Percentiles rank a stretch among this genome's conserved stretches.
These are phyloP conservation scores for Rattus rattus DNA, from an alignment of 2,113 vertebrate genomes.

Conservation along the genomic window DNA sequence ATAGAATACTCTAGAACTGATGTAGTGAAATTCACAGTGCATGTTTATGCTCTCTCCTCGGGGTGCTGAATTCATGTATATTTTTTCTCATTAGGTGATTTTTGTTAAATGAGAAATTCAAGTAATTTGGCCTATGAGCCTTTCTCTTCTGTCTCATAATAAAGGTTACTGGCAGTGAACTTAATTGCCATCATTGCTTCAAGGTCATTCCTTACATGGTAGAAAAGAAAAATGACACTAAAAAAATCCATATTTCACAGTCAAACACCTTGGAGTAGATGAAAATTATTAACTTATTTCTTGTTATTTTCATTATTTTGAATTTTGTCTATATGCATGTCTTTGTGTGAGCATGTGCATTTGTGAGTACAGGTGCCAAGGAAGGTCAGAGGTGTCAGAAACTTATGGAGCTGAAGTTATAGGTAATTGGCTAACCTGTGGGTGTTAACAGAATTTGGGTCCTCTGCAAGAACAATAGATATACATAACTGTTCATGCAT, in stretches of 20 bases:
- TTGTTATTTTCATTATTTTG: neutral
- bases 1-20: neutral
- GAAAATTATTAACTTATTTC: neutral
- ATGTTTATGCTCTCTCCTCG: neutral
- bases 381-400: neutral
- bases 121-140: neutral
- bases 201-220: neutral
- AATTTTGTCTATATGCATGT: neutral
- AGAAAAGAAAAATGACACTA: neutral
- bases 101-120: neutral
- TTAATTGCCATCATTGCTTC: neutral
- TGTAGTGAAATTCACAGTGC: neutral
- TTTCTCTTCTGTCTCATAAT: neutral
- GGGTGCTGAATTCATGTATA: neutral
- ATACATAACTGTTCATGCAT: neutral
- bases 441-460: neutral
- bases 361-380: neutral
- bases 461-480: neutral
- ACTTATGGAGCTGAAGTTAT: neutral
- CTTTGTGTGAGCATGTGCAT: neutral
- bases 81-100: neutral
- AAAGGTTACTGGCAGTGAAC: neutral
- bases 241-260: neutral
- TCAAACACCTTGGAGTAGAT: neutral
- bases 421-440: neutral